Conservation (phyloP, 2,888 invertebrate species). For the Ophion ventricosus region DNA sequence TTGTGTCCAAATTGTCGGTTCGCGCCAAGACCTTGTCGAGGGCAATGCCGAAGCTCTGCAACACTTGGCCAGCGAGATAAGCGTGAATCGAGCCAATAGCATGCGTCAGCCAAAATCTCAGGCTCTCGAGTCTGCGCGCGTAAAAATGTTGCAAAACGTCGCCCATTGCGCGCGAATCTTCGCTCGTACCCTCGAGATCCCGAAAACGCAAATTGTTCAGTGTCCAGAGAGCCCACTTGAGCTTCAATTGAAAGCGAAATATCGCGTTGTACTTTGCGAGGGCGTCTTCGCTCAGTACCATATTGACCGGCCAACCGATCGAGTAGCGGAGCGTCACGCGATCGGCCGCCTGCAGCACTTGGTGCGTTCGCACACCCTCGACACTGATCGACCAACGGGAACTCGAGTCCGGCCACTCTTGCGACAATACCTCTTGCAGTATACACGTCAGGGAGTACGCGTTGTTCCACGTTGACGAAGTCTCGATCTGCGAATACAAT, state of each 20-base stretch:
- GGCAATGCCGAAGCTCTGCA: slow-evolving; percentile 81
- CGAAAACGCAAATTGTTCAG: slow-evolving; percentile 83
- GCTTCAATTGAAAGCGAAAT: slow-evolving; percentile 84
- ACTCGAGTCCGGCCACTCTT: slow-evolving; percentile 82
- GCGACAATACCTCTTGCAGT: slow-evolving; percentile 83
- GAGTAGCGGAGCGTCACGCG: slow-evolving; percentile 79
- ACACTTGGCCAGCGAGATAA: slow-evolving; percentile 84
- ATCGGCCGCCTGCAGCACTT: slow-evolving; percentile 78
- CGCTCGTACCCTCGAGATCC: slow-evolving; percentile 75
- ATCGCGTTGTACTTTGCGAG: slow-evolving; percentile 81
- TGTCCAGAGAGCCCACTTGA: slow-evolving; percentile 85
- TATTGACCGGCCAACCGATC: slow-evolving; percentile 82
- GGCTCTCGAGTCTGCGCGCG: slow-evolving; percentile 83
- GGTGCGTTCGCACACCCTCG: slow-evolving; percentile 72
- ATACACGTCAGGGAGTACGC: slow-evolving; percentile 82
- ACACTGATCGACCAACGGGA: slow-evolving; percentile 80
- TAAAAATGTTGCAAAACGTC: slow-evolving; percentile 77
- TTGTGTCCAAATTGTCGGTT: slow-evolving; percentile 78
- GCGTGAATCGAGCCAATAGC: slow-evolving; percentile 84
- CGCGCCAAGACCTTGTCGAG: slow-evolving; percentile 77
- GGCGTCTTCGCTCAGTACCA: slow-evolving; percentile 78
- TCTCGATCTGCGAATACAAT: slow-evolving; percentile 84
- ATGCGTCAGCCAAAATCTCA: slow-evolving; percentile 85
- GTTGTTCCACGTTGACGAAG: slow-evolving; percentile 83
- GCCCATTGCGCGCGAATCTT: slow-evolving; percentile 65